Percentiles rank a stretch among this genome's conserved stretches.
Evolutionary conservation across 2,113 vertebrate genomes (phyloP).

Genomic region (Thomomys bottae): DNA sequence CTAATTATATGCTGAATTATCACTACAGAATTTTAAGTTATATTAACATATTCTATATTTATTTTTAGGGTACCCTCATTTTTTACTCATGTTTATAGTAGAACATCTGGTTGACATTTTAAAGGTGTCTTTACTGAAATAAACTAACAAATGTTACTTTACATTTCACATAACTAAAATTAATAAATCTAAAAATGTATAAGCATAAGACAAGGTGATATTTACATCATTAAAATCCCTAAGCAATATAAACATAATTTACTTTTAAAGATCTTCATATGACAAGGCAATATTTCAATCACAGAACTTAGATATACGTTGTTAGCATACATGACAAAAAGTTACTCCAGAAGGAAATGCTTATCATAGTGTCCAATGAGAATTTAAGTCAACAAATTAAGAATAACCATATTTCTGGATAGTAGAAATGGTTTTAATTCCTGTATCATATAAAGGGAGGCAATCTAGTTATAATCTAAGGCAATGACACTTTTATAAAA

Average conservation of each 20-base stretch:
- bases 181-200: conserved; percentile 52
- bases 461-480: conserved; percentile 27
- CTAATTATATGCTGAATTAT: conserved; percentile 74
- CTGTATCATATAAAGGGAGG: conserved; percentile 5
- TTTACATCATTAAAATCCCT: conserved; percentile 61
- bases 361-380: background rate
- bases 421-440: conserved; percentile 25
- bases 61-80: conserved; percentile 49
- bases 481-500: background rate
- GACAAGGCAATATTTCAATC: conserved; percentile 55
- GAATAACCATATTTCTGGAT: background rate
- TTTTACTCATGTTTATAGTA: conserved; percentile 60
- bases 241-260: conserved; percentile 47
- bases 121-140: conserved; percentile 70
- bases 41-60: conserved; percentile 37
- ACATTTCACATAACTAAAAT: conserved; percentile 13
- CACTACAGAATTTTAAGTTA: conserved; percentile 50
- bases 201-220: conserved; percentile 41
- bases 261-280: conserved; percentile 44
- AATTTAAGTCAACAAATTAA: conserved; percentile 25
- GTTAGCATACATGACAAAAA: background rate
- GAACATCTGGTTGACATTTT: conserved; percentile 68
- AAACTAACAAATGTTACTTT: conserved; percentile 70
- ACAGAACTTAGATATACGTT: conserved; percentile 27
- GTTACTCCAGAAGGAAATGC: background rate